Evolutionary conservation across 23 tunicate genomes (phyloP).

Genomic region (Oikopleura dioica): DNA sequence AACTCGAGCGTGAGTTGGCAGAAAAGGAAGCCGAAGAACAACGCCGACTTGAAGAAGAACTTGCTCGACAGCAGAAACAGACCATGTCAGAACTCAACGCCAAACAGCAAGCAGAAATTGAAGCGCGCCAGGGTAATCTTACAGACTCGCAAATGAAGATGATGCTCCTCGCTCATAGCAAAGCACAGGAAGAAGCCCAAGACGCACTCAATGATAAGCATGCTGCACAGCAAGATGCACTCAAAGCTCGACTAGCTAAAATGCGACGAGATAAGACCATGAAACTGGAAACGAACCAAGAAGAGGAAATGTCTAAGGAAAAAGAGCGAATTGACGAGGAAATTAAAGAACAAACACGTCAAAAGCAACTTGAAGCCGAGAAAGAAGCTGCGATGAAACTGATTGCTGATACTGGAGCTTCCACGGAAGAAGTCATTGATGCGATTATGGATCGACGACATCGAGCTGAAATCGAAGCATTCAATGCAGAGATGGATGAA

Average conservation of each 20-base stretch:
- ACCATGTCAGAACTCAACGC: background rate
- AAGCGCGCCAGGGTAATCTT: background rate
- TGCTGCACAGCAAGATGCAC: background rate
- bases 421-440: background rate
- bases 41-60: too few relatives aligned
- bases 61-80: background rate
- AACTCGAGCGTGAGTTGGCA: too few relatives aligned
- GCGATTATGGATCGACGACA: constrained; percentile 1
- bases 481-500: background rate
- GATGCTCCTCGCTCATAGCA: background rate
- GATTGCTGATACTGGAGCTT: background rate
- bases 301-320: background rate
- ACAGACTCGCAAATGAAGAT: background rate
- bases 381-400: constrained; percentile 2
- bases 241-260: background rate
- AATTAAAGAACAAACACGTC: background rate
- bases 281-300: background rate
- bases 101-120: constrained; percentile 8
- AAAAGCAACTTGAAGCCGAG: background rate
- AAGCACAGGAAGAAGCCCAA: background rate
- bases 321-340: background rate
- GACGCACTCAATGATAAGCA: background rate
- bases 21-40: too few relatives aligned
- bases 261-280: background rate
- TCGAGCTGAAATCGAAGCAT: background rate